Percentiles rank a stretch among this genome's conserved stretches.
phyloP scores from a whole-genome alignment of 2,797 vertebrate species.

The Sardinella longiceps region DNA sequence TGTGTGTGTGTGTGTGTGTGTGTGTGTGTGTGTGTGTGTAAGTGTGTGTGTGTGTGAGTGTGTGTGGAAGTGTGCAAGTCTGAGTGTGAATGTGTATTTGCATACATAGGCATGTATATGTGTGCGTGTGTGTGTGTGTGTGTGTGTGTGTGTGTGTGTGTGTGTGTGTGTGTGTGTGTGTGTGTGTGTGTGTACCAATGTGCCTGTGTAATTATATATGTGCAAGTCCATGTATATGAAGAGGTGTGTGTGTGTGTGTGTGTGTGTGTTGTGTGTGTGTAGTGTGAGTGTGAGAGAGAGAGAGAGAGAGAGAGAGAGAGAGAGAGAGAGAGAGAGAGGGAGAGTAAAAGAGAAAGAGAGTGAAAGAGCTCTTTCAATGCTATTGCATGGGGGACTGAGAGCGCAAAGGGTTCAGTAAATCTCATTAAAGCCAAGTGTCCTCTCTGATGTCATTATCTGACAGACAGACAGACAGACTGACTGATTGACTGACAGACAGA shows the following conservation, averaged over 20 bases:
- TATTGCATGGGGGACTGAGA: background rate
- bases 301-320: background rate
- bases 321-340: constrained; percentile 24
- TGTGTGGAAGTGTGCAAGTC: background rate
- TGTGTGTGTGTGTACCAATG: background rate
- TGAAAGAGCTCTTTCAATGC: background rate
- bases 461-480: background rate
- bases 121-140: background rate
- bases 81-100: background rate
- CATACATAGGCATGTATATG: background rate
- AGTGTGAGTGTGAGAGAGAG: background rate
- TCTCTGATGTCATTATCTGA: background rate
- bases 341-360: constrained; percentile 25
- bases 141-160: background rate
- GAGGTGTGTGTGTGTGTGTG: background rate
- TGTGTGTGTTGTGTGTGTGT: background rate
- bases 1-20: background rate
- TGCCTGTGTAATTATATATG: too few relatives aligned
- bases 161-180: background rate
- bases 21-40: background rate
- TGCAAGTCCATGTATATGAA: background rate
- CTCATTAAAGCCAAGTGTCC: constrained; percentile 7
- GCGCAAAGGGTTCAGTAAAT: background rate
- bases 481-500: background rate
- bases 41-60: background rate